Evolutionary conservation across 2,113 vertebrate species (phyloP).

Genomic region (Hemiscyllium ocellatum): DNA sequence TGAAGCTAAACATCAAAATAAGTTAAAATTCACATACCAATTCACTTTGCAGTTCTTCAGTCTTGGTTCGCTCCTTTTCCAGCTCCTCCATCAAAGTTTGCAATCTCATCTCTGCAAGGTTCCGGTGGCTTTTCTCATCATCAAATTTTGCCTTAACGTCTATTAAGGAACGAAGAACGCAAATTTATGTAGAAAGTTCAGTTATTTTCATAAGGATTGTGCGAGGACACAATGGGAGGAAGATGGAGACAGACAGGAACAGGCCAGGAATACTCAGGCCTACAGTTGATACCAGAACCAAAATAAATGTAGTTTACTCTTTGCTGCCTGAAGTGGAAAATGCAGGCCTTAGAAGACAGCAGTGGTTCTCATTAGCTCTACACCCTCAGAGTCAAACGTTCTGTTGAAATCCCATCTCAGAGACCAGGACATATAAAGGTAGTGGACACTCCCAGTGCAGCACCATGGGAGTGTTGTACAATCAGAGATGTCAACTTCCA

Average conservation of each 20-base stretch:
- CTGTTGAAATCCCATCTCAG: neutral
- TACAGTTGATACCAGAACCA: too few relatives aligned
- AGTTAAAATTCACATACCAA: constrained; percentile 63
- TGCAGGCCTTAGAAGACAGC: neutral
- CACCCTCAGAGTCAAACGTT: neutral
- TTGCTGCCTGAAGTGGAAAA: too few relatives aligned
- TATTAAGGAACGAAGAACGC: constrained; percentile 47
- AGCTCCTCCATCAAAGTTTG: constrained; percentile 68
- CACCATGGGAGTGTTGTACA: neutral
- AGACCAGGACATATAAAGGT: neutral
- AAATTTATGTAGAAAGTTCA: neutral
- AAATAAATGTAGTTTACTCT: too few relatives aligned
- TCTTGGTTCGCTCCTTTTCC: constrained; percentile 64
- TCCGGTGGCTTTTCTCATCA: constrained; percentile 81
- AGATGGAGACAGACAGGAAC: too few relatives aligned
- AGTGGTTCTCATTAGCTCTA: neutral
- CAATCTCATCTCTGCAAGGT: constrained; percentile 73
- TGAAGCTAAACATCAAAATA: neutral
- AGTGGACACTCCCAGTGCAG: neutral
- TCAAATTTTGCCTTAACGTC: constrained; percentile 90
- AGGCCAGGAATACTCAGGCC: too few relatives aligned
- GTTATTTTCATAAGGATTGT: constrained; percentile 32
- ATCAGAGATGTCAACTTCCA: neutral
- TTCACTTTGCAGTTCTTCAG: constrained; percentile 78
- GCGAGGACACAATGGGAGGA: too few relatives aligned